Conservation (phyloP, 2,797 vertebrate species). For the Halcyon badia region DNA sequence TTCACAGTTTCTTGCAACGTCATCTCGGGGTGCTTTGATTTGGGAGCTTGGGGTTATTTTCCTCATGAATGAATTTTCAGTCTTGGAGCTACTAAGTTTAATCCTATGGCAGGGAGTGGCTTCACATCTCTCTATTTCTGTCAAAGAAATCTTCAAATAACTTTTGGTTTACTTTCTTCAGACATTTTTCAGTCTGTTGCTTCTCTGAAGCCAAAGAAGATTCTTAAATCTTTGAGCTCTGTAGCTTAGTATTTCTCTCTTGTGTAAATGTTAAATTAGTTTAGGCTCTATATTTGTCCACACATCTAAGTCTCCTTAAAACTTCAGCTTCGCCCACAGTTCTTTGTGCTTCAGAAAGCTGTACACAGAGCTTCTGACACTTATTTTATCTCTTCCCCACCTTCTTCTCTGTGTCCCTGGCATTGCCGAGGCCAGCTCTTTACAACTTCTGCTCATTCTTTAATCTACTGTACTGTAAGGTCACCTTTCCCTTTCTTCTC, state of each 20-base stretch:
- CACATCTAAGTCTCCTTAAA: not conserved
- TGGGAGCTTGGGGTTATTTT: not conserved
- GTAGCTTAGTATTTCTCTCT: not conserved
- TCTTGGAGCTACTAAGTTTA: not conserved
- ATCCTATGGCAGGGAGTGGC: not conserved
- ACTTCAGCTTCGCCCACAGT: not conserved
- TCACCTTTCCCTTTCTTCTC: not conserved
- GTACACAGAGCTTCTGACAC: not conserved
- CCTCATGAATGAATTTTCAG: not conserved
- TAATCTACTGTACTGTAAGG: not conserved
- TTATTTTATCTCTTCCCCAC: not conserved
- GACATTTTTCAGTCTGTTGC: not conserved
- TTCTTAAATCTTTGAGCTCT: not conserved
- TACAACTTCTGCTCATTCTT: not conserved
- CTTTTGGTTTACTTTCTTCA: not conserved
- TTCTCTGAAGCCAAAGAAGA: slow-evolving; percentile 4
- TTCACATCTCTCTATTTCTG: not conserved
- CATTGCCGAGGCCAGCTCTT: not conserved
- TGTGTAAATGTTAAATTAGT: slow-evolving; percentile 35
- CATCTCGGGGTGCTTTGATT: not conserved
- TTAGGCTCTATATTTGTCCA: not conserved
- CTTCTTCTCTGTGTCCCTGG: not conserved
- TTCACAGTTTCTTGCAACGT: not conserved
- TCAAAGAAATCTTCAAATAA: not conserved
- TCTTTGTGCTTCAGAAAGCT: not conserved